Base-by-base conservation (phyloP, 2,888 invertebrate species). In the Hofmannophila pseudospretella region DNA sequence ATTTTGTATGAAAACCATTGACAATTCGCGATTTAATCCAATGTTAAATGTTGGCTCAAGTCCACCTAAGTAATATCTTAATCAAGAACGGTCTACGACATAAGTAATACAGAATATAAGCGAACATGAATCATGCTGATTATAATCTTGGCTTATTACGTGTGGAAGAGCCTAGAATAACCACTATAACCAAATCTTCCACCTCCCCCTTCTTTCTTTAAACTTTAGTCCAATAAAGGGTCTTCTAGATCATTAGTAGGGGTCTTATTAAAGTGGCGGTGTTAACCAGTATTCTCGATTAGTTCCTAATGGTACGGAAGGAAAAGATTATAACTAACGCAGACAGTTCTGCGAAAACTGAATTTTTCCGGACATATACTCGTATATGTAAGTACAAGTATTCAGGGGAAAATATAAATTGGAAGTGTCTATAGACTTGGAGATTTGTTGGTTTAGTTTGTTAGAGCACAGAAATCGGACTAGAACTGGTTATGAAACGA, bases 231-330 rank as follows among this genome's bases (percentile, higher is more conserved):
- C 2, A 11, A 32, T 5, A 12, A 7, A 34, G 29, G 31, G 32
- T 7, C 9, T 1, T n/a, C 7, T 2, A 13, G 25, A 11, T 14
- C 11, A 3, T 34, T 12, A 36, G 32, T 8, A 13, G 7, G 49
- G 62, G 45, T 58, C 70, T 45, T 7, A 23, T 40, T 54, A 39
- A 20, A 49, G 46, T 68, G 66, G 71, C 45, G 44, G 49, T 44
- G 37, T 43, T 41, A 42, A 46, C 54, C 60, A 64, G 68, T 61
- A 61, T 70, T 69, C 61, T 53, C 73, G 65, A 71, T 70, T 72
- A 66, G 58, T 52, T 66, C 60, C 70, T 66, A 72, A 73, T 72
- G 72, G 69, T 34, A 60, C 52, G 72, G 69, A 72, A 72, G 37
- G 48, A 63, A 50, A 52, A 72, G 72, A 72, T 72, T 73, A 73